Conservation (phyloP, 2,888 invertebrate species). For the Alloscopus bannaensis region DNA sequence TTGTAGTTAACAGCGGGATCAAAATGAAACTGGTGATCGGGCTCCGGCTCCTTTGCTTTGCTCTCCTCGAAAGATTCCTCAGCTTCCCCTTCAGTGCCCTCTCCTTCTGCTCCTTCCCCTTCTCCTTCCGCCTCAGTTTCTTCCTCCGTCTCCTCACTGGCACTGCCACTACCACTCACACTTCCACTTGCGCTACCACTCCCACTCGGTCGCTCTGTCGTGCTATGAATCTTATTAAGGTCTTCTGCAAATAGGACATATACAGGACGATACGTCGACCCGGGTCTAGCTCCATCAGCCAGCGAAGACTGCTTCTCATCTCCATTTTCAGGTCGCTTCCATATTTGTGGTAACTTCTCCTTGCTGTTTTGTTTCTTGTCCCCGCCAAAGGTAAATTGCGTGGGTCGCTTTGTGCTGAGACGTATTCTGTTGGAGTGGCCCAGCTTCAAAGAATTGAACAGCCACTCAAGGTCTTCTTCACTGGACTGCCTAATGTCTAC, state of each 20-base stretch:
- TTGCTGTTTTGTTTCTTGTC: conserved; percentile 22
- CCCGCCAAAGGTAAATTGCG: conserved; percentile 14
- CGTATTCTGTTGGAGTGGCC: conserved; percentile 46
- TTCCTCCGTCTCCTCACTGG: conserved; percentile 45
- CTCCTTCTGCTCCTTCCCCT: conserved; percentile 22
- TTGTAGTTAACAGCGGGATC: conserved; percentile 15
- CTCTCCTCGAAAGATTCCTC: conserved; percentile 14
- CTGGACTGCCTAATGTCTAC: conserved; percentile 32
- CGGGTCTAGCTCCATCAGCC: not conserved
- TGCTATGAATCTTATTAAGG: conserved; percentile 32
- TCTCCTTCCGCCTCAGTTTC: conserved; percentile 28
- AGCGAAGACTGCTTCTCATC: conserved; percentile 4
- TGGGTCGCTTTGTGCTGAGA: conserved; percentile 46
- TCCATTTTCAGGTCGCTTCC: conserved; percentile 43
- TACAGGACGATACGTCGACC: conserved; percentile 48
- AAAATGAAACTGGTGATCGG: conserved; percentile 51
- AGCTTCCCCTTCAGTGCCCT: not conserved
- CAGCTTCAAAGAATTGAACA: conserved; percentile 58
- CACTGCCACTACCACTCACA: conserved; percentile 44
- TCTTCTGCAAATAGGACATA: conserved; percentile 57
- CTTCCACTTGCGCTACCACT: conserved; percentile 44
- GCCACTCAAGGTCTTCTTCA: conserved; percentile 64
- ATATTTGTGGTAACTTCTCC: conserved; percentile 25
- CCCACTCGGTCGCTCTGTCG: conserved; percentile 41
- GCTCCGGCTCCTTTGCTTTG: conserved; percentile 18